Evolutionary conservation across 2,113 vertebrate genomes (phyloP), one percentile per base, ranked within the genome.

Genomic region (Psammodynastes pulverulentus): DNA sequence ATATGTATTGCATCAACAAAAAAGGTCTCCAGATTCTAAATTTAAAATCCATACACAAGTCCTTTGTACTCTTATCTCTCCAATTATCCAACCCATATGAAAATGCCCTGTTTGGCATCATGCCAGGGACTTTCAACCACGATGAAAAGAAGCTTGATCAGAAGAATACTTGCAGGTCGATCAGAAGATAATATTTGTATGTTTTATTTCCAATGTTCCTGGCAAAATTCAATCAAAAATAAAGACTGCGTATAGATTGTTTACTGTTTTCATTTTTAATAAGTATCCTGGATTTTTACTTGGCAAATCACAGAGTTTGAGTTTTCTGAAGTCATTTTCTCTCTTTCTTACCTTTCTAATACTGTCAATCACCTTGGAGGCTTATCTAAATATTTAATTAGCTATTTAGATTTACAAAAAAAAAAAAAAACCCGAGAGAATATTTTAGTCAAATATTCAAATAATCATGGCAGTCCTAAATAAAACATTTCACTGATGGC

Each of bases 321-420:
- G 43, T 72, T 56, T 89, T 56, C 72, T 29, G 87, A 51, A 92
- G 7, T 45, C 53, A 79, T 85, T 52, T 94, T 96, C 92, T 84
- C 88, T 94, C 93, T 96, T 95, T 95, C 92, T 95, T 94, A 95
- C 95, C 94, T 95, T 96, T 94, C 95, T 96, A 96, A 93, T 96
- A 95, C 45, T 95, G 95, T 94, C 94, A 86, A 91, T 93, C 95
- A 97, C 96, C 96, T 96, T 89, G 95, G 89, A 88, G 94, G 96
- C 95, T 96, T 97, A 97, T 88, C 91, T 94, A 90, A 97, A 97
- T 96, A 97, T 97, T 97, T 95, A 94, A 97, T 97, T 97, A 46
- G 9, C 85, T 53, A n/a, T 26, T 89, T 39, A 0, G 5, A 0
- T 23, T 90, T 92, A 56, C 95, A 95, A 62, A 0, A 0, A 91